A percentile compares a stretch with the other conserved stretches of the same genome.
These are phyloP conservation scores for Catocala fraxini DNA, from an alignment of 2,888 invertebrate species.

Conservation along the genomic window DNA sequence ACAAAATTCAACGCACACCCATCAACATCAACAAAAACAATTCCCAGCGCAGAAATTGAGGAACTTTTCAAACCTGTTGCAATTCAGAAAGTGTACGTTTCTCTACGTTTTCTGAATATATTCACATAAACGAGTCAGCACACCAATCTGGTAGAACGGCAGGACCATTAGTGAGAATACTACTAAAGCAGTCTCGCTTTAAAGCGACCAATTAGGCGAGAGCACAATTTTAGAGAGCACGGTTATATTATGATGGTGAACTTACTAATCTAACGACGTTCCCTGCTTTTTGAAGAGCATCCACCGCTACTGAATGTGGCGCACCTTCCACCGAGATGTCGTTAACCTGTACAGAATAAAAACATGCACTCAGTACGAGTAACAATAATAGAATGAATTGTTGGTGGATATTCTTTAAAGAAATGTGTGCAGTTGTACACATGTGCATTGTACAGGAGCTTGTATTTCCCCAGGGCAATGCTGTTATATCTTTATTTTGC, in stretches of 20 bases:
- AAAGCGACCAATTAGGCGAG: conserved; percentile 46
- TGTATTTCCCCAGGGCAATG: too few species aligned
- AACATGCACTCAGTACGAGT: not conserved
- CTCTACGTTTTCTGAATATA: conserved; percentile 9
- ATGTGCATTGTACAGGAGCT: too few species aligned
- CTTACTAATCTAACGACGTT: conserved; percentile 97
- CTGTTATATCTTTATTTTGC: too few species aligned
- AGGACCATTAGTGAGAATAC: conserved; percentile 25
- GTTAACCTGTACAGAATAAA: conserved; percentile 90
- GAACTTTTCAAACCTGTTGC: not conserved
- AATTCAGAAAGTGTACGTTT: conserved; percentile 4
- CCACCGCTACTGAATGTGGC: conserved; percentile 97
- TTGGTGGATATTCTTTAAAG: not conserved
- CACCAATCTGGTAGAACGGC: conserved; percentile 14
- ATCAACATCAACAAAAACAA: not conserved
- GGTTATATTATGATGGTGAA: conserved; percentile 43
- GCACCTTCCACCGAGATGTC: conserved; percentile 97
- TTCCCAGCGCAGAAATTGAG: not conserved
- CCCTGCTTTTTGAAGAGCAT: conserved; percentile 98
- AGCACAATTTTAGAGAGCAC: conserved; percentile 23
- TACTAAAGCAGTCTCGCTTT: conserved; percentile 21
- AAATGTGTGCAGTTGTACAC: too few species aligned
- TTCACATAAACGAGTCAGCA: conserved; percentile 18
- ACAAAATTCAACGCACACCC: not conserved
- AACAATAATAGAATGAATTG: not conserved